These are phyloP conservation scores for Synergus japonicus DNA, from an alignment of 2,888 invertebrate genomes.

Conservation along the genomic window DNA sequence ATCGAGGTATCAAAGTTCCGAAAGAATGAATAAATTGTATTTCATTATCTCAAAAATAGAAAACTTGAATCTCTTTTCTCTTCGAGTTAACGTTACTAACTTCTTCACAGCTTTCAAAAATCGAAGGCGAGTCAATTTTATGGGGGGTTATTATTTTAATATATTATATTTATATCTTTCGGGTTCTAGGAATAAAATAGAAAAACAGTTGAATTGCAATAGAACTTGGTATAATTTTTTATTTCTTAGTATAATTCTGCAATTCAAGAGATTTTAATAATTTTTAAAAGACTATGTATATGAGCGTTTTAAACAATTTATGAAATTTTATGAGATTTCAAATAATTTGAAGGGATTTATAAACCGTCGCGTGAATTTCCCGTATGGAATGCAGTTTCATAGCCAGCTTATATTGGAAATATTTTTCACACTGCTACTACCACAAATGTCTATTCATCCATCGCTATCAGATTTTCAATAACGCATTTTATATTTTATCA, in stretches of 20 bases:
- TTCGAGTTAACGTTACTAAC: not conserved
- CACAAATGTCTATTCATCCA: not conserved
- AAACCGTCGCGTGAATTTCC: not conserved
- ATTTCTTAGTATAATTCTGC: too few species aligned
- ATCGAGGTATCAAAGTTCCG: constrained; percentile 24
- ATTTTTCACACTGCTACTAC: not conserved
- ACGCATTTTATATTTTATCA: not conserved
- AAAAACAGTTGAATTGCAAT: too few species aligned
- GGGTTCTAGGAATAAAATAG: too few species aligned
- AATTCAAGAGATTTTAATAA: too few species aligned
- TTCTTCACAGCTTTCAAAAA: not conserved
- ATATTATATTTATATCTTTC: too few species aligned
- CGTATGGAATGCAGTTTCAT: not conserved
- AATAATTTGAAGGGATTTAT: too few species aligned
- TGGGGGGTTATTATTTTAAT: too few species aligned
- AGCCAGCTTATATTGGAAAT: not conserved
- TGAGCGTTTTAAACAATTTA: too few species aligned
- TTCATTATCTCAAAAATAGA: constrained; percentile 37
- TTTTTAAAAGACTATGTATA: too few species aligned
- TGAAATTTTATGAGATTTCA: too few species aligned
- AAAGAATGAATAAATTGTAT: constrained; percentile 26
- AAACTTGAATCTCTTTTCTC: constrained; percentile 23
- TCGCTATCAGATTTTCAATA: constrained; percentile 1
- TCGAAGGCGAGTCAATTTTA: not conserved
- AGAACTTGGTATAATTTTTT: too few species aligned